Conservation (phyloP, 1,140 invertebrate species). For the Mactra quadrangularis region DNA sequence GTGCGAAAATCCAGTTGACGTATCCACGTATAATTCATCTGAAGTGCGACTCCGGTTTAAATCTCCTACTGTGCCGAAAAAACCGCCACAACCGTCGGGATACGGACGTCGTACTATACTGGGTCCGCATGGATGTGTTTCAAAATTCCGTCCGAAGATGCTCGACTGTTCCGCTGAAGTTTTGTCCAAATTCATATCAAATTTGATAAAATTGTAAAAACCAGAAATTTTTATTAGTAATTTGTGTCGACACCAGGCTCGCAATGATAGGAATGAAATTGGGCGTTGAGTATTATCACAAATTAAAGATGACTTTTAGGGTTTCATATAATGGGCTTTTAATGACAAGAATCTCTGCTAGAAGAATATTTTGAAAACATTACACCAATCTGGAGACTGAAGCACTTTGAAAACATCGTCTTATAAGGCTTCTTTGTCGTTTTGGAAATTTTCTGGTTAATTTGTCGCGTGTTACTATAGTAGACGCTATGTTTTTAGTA, state of each 20-base stretch:
- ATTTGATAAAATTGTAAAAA: constrained; percentile 15
- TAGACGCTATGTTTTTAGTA: no score
- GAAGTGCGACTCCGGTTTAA: not conserved
- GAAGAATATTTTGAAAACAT: not conserved
- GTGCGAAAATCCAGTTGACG: constrained; percentile 8
- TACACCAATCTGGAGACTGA: no score
- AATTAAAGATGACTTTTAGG: constrained; percentile 43
- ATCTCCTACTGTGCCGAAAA: constrained; percentile 16
- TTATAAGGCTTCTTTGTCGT: no score
- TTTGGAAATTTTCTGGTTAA: no score
- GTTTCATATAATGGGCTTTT: constrained; percentile 53
- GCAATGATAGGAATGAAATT: constrained; percentile 58
- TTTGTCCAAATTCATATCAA: constrained; percentile 59
- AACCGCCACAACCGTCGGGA: constrained; percentile 21
- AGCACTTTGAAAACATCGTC: no score
- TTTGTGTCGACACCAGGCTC: constrained; percentile 49
- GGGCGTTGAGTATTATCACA: constrained; percentile 50
- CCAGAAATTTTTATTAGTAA: constrained; percentile 50
- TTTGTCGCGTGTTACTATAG: no score
- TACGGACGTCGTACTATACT: constrained; percentile 4
- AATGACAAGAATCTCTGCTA: constrained; percentile 17
- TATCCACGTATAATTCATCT: not conserved
- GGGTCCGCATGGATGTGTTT: constrained; percentile 1
- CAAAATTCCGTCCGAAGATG: constrained; percentile 17
- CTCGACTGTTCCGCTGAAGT: not conserved